Evolutionary conservation across 2,113 vertebrate genomes (phyloP).

Genomic region (Petrocephalus zakoni): DNA sequence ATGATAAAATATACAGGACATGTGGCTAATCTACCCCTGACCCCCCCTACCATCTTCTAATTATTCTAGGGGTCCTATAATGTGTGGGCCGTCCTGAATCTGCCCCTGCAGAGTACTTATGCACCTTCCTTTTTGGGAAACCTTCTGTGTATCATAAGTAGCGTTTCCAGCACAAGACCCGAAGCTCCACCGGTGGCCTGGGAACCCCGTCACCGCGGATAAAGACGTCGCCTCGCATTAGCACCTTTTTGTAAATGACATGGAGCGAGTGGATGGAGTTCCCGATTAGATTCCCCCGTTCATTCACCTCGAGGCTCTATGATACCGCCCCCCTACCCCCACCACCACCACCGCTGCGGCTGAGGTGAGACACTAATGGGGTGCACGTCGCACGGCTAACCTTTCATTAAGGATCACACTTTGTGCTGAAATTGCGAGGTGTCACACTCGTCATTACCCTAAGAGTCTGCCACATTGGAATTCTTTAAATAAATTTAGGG

Average conservation of each 20-base stretch:
- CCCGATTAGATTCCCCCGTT: not conserved
- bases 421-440: not conserved
- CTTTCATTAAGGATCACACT: constrained; percentile 8
- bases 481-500: not conserved
- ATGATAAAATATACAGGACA: not conserved
- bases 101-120: not conserved
- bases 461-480: not conserved
- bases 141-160: not conserved
- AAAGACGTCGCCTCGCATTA: not conserved
- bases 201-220: not conserved
- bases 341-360: not conserved
- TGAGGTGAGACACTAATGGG: not conserved
- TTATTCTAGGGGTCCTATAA: not conserved
- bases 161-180: not conserved
- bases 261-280: not conserved
- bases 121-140: not conserved
- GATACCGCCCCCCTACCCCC: not conserved
- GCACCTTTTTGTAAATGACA: not conserved
- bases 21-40: not conserved
- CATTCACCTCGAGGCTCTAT: not conserved
- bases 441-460: not conserved
- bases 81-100: not conserved
- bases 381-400: not conserved
- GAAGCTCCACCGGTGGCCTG: not conserved
- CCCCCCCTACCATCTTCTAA: not conserved